Evolutionary conservation across 2,888 invertebrate species (phyloP).

Genomic region (Disparrhopalites patrizii): DNA sequence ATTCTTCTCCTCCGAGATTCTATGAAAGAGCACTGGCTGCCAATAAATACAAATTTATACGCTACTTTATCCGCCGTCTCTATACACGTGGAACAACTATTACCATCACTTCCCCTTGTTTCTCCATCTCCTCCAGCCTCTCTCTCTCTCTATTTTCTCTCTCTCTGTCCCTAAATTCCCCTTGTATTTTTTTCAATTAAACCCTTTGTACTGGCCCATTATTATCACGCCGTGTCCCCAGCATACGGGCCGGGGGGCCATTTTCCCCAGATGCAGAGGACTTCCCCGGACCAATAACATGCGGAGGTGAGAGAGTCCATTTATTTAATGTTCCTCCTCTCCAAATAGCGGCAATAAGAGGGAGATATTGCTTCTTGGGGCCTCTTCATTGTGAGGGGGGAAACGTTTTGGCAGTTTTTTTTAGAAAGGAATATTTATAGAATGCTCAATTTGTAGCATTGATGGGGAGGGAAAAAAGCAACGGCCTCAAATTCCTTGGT

Average conservation of each 20-base stretch:
- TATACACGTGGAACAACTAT: conserved; percentile 3
- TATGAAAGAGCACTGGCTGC: conserved; percentile 11
- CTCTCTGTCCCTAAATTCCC: neutral
- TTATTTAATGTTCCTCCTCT: no score
- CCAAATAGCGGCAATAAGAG: no score
- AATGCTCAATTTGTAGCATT: no score
- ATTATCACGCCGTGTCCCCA: neutral
- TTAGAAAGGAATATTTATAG: no score
- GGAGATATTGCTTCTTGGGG: no score
- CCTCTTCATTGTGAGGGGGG: no score
- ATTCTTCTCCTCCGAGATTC: conserved; percentile 1
- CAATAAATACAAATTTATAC: conserved; percentile 16
- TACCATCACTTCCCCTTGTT: conserved; percentile 1
- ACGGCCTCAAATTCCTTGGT: no score
- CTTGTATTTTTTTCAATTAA: conserved; percentile 5
- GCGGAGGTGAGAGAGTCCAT: no score
- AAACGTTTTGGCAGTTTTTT: no score
- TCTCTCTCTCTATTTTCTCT: neutral
- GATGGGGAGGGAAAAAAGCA: no score
- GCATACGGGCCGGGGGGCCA: neutral
- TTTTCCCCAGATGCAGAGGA: no score
- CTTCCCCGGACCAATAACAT: no score
- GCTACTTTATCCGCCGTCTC: neutral
- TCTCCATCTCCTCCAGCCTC: neutral
- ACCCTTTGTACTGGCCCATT: neutral